Evolutionary conservation across 2,888 invertebrate species (phyloP).

Genomic region (Chouioia cunea): DNA sequence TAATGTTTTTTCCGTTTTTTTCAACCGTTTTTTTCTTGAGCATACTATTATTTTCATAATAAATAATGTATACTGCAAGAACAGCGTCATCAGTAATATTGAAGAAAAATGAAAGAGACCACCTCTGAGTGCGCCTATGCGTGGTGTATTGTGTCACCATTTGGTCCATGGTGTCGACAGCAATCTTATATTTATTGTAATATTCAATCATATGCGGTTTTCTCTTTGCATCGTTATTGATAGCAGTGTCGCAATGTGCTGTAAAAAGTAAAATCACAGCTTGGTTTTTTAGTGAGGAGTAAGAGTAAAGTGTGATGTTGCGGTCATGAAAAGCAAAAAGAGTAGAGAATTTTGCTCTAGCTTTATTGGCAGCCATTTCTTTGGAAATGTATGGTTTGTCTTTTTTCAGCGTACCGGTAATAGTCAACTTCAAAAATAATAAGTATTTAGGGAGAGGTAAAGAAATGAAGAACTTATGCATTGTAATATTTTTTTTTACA

Average conservation of each 20-base stretch:
- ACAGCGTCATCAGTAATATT: constrained; percentile 23
- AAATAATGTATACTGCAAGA: constrained; percentile 45
- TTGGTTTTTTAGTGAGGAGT: constrained; percentile 54
- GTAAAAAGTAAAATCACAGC: constrained; percentile 49
- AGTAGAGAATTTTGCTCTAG: constrained; percentile 48
- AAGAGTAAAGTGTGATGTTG: constrained; percentile 40
- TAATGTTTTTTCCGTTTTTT: too few species aligned
- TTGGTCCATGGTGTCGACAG: too few species aligned
- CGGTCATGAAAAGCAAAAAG: constrained; percentile 50
- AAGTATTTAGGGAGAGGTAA: constrained; percentile 49
- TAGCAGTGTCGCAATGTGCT: too few species aligned
- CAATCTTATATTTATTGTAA: too few species aligned
- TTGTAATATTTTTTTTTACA: too few species aligned
- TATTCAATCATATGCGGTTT: too few species aligned
- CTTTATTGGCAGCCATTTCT: constrained; percentile 12
- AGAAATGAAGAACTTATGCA: constrained; percentile 51
- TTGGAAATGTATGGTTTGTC: too few species aligned
- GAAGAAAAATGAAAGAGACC: constrained; percentile 15
- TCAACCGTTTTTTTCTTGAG: constrained; percentile 45
- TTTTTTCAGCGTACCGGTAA: too few species aligned
- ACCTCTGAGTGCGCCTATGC: too few species aligned
- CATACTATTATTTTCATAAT: constrained; percentile 51
- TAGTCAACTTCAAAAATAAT: constrained; percentile 48
- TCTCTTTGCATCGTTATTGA: too few species aligned
- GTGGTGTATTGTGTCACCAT: too few species aligned